Conservation (phyloP, 2,113 vertebrate species). For the Sminthopsis crassicaudata region DNA sequence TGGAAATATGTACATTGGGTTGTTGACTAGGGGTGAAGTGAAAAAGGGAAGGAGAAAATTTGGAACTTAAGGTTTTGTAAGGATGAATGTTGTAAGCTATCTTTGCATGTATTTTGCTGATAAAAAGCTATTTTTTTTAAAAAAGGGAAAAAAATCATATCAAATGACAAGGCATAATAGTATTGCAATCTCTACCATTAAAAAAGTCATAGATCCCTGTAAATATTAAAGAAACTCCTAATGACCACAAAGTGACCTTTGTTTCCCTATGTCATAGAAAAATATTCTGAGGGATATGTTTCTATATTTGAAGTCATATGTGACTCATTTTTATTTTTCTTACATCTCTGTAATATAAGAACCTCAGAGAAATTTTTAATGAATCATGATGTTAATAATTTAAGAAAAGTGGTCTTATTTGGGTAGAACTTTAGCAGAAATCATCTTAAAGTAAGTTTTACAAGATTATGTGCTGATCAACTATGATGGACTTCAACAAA, state of each 20-base stretch:
- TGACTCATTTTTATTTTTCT: not conserved
- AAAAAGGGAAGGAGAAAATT: too few species aligned
- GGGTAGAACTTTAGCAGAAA: not conserved
- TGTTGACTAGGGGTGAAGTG: too few species aligned
- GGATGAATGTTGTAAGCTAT: too few species aligned
- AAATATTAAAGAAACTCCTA: not conserved
- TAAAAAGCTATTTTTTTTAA: too few species aligned
- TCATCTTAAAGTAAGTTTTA: not conserved
- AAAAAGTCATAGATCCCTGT: not conserved
- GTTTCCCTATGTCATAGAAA: not conserved
- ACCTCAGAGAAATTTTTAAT: too few species aligned
- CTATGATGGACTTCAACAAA: too few species aligned
- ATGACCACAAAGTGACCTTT: not conserved
- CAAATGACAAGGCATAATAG: not conserved
- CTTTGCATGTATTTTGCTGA: too few species aligned
- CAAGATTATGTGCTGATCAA: too few species aligned
- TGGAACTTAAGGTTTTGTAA: too few species aligned
- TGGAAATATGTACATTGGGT: too few species aligned
- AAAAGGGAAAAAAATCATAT: not conserved
- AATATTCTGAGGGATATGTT: not conserved
- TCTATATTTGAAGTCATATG: not conserved
- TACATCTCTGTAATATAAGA: not conserved
- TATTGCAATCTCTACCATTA: not conserved
- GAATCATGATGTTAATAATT: too few species aligned
- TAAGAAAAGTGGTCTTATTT: too few species aligned